Percentiles rank a stretch among this genome's conserved stretches.
Conservation (phyloP, 2,888 invertebrate species). For the Andricus curvator region DNA sequence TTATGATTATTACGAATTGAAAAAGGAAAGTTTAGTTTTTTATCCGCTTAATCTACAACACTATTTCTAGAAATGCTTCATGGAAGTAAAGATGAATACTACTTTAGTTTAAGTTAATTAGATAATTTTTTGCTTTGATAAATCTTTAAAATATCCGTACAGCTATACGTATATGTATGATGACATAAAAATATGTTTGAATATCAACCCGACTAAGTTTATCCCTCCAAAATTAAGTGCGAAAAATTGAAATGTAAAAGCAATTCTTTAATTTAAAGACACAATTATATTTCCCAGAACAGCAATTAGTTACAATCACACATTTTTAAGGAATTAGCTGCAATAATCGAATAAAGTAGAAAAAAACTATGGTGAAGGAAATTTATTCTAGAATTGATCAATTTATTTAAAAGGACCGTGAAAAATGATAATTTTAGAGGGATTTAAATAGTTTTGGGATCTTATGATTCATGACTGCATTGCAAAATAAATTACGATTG, state of each 20-base stretch:
- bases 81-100: constrained; percentile 8
- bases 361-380: background rate
- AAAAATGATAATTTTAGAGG: constrained; percentile 11
- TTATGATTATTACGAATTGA: background rate
- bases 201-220: background rate
- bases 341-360: background rate
- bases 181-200: too few species aligned
- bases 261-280: background rate
- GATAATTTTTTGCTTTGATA: background rate
- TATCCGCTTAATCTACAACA: background rate
- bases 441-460: constrained; percentile 9
- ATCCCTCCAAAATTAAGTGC: background rate
- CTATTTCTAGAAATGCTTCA: constrained; percentile 11
- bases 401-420: constrained; percentile 1
- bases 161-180: too few species aligned
- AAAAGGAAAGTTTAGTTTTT: background rate
- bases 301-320: background rate
- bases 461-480: constrained; percentile 9
- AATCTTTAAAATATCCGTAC: background rate
- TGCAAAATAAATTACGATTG: constrained; percentile 18
- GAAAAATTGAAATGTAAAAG: background rate
- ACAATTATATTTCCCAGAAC: background rate
- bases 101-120: background rate
- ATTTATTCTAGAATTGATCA: background rate
- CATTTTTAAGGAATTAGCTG: background rate